A percentile compares a stretch with the other conserved stretches of the same genome.
phyloP scores from a whole-genome alignment of 2,113 vertebrate genomes.

The Rhinopomastus cyanomelas region DNA sequence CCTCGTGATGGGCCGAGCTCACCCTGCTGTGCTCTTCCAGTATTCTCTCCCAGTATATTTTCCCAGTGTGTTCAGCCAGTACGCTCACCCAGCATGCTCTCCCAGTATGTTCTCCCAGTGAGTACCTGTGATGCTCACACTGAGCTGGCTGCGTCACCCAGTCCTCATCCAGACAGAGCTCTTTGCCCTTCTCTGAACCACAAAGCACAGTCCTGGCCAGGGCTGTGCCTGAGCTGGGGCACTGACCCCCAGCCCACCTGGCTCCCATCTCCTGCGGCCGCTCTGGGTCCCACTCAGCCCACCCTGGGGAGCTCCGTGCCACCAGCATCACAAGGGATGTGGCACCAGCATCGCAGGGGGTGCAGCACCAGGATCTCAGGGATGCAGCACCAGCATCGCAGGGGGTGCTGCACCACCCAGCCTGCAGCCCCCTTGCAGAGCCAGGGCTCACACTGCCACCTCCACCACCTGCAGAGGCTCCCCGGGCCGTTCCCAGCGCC shows the following conservation, averaged over 20 bases:
- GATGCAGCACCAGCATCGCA: neutral
- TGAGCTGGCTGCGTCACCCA: neutral
- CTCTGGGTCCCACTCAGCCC: neutral
- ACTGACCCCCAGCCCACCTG: neutral
- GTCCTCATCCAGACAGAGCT: neutral
- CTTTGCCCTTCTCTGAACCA: slow-evolving; percentile 9
- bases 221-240: neutral
- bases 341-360: neutral
- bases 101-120: neutral
- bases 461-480: neutral
- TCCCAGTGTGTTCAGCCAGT: too few species aligned
- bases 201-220: neutral
- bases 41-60: too few species aligned
- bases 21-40: too few species aligned
- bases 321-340: neutral
- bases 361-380: too few species aligned
- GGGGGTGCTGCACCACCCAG: neutral
- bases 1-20: too few species aligned
- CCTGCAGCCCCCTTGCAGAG: neutral
- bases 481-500: neutral
- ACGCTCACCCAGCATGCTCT: too few species aligned
- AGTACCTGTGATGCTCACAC: fast-evolving
- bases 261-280: neutral
- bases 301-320: neutral
- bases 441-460: neutral